Base-by-base conservation (phyloP, 30 jellyfish, hydroid and myxozoan genomes). In the Sanderia malayensis region DNA sequence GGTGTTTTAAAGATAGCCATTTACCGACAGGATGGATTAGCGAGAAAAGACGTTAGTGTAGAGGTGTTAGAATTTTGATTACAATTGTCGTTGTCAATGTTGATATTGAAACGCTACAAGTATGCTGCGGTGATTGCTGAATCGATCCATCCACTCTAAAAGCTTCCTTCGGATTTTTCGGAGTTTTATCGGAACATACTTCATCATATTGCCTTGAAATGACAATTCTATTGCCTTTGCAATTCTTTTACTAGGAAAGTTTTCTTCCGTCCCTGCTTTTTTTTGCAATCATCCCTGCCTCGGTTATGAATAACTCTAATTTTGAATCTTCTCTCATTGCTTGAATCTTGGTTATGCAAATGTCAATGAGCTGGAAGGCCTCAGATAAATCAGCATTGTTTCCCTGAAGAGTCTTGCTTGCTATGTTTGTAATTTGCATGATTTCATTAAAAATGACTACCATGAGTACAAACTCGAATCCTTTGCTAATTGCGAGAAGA, bases 361-460 rank as follows among this genome's bases (percentile, higher is more conserved):
- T 30, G 29, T 70, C 82, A 41, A 44, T 19, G 75, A 21, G 74
- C 70, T 15, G 70, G 26, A 41, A 70, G 29, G 82, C 53, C 26
- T 70, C 71, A 9, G 23, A 11, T 13, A 37, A 32, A 28, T 70
- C 82, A 45, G 27, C 20, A 2, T 41, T 75, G 33, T 75, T 70
- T 37, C 28, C 55, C n/a, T 70, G 82, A 15, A 70, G 82, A n/a
- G 75, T 27, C 23, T 45, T 70, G 15, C 58, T 70, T 26, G n/a
- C n/a, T 0, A 49, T 21, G 55, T 47, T 70, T 47, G 47, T 70
- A 3, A 4, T 46, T 17, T 70, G 83, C 55, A 70, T 28, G 3
- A 70, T 45, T 23, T 26, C 74, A 44, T 20, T 47, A 25, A 70
- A 70, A 18, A 45, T 1, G 23, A 70, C 64, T 24, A 49, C 33